Evolutionary conservation across 2,113 vertebrate genomes (phyloP), one percentile per base, ranked within the genome.

Genomic region (Cariama cristata): DNA sequence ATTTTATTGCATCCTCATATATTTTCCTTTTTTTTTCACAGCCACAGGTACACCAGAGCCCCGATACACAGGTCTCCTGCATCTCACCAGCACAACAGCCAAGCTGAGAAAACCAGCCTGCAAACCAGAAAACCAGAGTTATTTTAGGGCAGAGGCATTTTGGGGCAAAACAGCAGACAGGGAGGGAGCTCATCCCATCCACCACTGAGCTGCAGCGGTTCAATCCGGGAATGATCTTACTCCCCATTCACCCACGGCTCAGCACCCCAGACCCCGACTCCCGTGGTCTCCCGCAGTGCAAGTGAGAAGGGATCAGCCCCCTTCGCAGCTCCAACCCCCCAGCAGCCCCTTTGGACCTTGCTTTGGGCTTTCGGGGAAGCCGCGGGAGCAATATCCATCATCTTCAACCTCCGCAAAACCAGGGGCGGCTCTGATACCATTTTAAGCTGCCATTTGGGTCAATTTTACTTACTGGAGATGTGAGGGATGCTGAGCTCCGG

Each of bases 171-270:
- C 2, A 2, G 53, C 19, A 40, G 32, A 2, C 5, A 12, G 44
- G 28, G 30, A 74, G 38, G 49, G 53, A 79, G 52, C n/a, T 35
- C 33, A 28, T 14, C 62, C 30, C 11, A 1, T 7, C 50, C 4
- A 0, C 19, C 2, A 0, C 0, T 2, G 10, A 32, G 45, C 64
- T 84, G 72, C 64, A 40, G n/a, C 2, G 0, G 2, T 49, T 69
- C 42, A 2, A 20, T 22, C 21, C 60, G 7, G 56, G 11, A 8
- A 1, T 10, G 32, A 23, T 40, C 52, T 50, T 14, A 4, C 21
- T 33, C 24, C 49, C 9, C 0, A 0, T 24, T 44, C 7, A 3
- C 7, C 50, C 33, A 7, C 1, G 0, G 56, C 32, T 77, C 50
- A n/a, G 50, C 64, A 59, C 44, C 15, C 40, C 66, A 58, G 12